Conservation (phyloP, 2,113 vertebrate genomes). For the Porphyrio hochstetteri region DNA sequence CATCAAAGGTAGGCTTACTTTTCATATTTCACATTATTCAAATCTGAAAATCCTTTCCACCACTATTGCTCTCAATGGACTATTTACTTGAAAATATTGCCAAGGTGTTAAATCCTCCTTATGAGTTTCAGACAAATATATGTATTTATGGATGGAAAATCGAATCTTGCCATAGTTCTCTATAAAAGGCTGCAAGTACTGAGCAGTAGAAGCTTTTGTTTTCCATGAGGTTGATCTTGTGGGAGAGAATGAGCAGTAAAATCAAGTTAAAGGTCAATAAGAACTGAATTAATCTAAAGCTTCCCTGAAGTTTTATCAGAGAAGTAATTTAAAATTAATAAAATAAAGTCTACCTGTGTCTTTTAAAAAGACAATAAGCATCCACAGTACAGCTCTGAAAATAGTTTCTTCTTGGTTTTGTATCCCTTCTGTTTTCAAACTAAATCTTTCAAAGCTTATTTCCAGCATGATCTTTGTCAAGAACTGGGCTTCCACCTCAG, state of each 20-base stretch:
- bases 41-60: neutral
- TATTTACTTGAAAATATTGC: neutral
- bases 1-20: neutral
- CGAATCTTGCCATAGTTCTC: neutral
- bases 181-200: neutral
- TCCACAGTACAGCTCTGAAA: neutral
- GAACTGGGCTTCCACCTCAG: neutral
- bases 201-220: neutral
- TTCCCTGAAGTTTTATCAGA: neutral
- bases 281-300: neutral
- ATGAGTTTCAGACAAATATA: neutral
- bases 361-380: neutral
- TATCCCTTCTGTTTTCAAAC: neutral
- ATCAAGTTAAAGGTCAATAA: neutral
- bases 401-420: neutral
- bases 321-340: neutral
- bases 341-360: accelerated
- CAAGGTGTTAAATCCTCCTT: neutral
- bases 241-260: neutral
- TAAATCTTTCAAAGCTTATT: neutral
- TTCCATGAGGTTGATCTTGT: neutral
- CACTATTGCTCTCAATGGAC: neutral
- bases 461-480: neutral
- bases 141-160: neutral
- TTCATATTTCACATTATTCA: neutral